Evolutionary conservation across 1,140 invertebrate genomes (phyloP), one percentile per base, ranked within the genome.

Genomic region (Pogonus chalceus): DNA sequence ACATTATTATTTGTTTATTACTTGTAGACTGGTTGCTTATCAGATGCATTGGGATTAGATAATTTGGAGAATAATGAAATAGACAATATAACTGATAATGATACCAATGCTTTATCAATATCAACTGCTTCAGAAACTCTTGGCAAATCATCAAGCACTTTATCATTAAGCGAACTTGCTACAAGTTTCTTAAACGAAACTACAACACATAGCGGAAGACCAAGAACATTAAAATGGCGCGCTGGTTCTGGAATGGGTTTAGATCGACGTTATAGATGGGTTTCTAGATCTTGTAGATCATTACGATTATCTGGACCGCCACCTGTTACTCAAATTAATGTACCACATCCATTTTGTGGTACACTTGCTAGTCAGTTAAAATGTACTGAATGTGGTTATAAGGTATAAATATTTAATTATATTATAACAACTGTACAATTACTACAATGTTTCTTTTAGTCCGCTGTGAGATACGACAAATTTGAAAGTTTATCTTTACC

Each of bases 401-500:
- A 89, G 76, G 85, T 87, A 65, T 57, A 23, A n/a, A 23, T 16
- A 51, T 50, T 12, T 18, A 18, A 24, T 10, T 24, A 56, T 35
- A 10, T 49, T 46, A 22, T 12, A 54, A 4, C 16, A 26, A 47
- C 22, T 47, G n/a, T n/a, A 53, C 47, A 24, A 21, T 7, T 21
- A 9, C 35, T 46, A 55, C 24, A 55, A 18, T 7, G 24, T 65
- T 67, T 65, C 59, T 72, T 76, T 50, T 69, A 88, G 80, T 87
- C 87, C 60, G 81, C 88, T 0, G 82, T 94, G 10, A 82, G 84
- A 16, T 92, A 92, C 66, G 91, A 95, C 66, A 89, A 89, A 65
- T 90, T 93, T 64, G 90, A 94, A 68, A 90, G 86, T 63, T 74
- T 96, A 18, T 90, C 90, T 0, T 69, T 96, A 20, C 78, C 78